These are phyloP conservation scores for Rhodeus uyekii DNA, from an alignment of 2,797 vertebrate species.

Conservation along the genomic window DNA sequence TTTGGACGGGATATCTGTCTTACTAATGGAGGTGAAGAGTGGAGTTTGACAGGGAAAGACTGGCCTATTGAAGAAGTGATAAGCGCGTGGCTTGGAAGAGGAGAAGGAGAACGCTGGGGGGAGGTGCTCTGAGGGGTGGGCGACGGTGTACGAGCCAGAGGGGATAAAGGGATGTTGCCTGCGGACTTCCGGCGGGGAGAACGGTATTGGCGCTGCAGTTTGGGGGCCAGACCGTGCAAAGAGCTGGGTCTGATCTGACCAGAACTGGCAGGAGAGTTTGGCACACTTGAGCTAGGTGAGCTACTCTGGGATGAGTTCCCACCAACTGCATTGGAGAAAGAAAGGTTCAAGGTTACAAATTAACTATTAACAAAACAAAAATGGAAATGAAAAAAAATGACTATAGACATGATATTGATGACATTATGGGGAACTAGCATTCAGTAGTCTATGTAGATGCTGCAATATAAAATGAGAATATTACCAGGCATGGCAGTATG, in stretches of 20 bases:
- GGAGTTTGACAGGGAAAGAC: conserved; percentile 89
- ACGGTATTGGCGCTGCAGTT: conserved; percentile 94
- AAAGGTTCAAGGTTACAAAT: conserved; percentile 3
- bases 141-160: conserved; percentile 92
- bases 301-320: conserved; percentile 97
- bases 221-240: conserved; percentile 91
- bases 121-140: conserved; percentile 92
- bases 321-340: conserved; percentile 72
- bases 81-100: conserved; percentile 81
- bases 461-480: not conserved
- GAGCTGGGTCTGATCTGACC: conserved; percentile 95
- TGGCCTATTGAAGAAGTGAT: conserved; percentile 75
- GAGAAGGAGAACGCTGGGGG: conserved; percentile 91
- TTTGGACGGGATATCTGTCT: conserved; percentile 93
- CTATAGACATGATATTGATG: not conserved
- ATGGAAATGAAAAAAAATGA: not conserved
- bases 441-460: not conserved
- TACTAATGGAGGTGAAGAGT: conserved; percentile 89
- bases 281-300: conserved; percentile 94
- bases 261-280: conserved; percentile 93
- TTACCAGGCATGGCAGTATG: not conserved
- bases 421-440: not conserved
- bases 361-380: not conserved
- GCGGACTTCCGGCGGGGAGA: conserved; percentile 95
- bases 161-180: conserved; percentile 94